These are phyloP conservation scores for Saturnia japonica DNA, from an alignment of 2,888 invertebrate species.

Conservation along the genomic window DNA sequence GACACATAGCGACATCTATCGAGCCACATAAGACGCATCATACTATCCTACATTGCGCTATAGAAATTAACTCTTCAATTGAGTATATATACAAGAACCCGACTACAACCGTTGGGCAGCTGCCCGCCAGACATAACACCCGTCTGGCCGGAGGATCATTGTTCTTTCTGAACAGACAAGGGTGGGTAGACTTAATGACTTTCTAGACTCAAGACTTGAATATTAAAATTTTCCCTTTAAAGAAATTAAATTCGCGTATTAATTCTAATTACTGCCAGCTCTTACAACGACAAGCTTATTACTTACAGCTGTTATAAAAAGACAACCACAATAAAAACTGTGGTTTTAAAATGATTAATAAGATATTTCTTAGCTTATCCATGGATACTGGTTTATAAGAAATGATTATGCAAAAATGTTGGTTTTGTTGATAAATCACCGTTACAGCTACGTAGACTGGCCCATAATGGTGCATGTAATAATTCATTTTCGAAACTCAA, in stretches of 20 bases:
- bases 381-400: background rate
- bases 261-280: background rate
- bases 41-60: no score
- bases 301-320: background rate
- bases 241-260: background rate
- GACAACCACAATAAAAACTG: background rate
- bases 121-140: no score
- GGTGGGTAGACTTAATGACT: no score
- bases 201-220: no score
- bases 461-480: background rate
- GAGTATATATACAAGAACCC: no score
- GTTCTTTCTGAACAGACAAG: no score
- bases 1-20: no score
- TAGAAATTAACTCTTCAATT: no score
- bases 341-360: background rate
- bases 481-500: slow-evolving; percentile 11
- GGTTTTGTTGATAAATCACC: slow-evolving; percentile 8
- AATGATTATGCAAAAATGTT: slow-evolving; percentile 6
- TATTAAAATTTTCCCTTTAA: no score
- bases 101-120: no score
- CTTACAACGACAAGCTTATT: background rate
- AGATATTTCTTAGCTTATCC: background rate
- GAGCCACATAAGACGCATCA: no score
- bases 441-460: background rate
- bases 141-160: no score